Percentiles rank a stretch among this genome's conserved stretches.
These are phyloP conservation scores for Apogon hyalosoma DNA, from an alignment of 2,797 vertebrate genomes.

Conservation along the genomic window DNA sequence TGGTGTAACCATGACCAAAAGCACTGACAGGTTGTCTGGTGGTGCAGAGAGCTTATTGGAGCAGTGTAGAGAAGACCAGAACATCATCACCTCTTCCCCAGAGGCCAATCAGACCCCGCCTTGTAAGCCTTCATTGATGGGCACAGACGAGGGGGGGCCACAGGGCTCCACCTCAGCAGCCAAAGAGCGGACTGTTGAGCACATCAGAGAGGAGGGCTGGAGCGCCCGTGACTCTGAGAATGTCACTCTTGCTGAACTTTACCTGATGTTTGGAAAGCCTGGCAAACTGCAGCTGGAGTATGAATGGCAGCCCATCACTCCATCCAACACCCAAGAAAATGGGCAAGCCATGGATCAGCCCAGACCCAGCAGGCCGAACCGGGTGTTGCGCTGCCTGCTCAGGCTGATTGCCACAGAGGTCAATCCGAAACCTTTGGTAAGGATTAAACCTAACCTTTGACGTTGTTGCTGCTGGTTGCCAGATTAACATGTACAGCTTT, in stretches of 20 bases:
- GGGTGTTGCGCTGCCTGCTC: constrained; percentile 91
- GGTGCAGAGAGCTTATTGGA: constrained; percentile 78
- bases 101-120: constrained; percentile 62
- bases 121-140: constrained; percentile 31
- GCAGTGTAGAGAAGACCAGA: constrained; percentile 74
- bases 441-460: constrained; percentile 7
- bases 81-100: constrained; percentile 55
- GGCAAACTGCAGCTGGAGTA: constrained; percentile 97
- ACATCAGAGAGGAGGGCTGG: constrained; percentile 95
- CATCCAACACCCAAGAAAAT: constrained; percentile 59
- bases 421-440: constrained; percentile 93
- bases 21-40: constrained; percentile 57
- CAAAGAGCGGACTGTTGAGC: constrained; percentile 84
- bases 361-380: constrained; percentile 84
- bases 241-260: constrained; percentile 97
- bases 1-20: constrained; percentile 69
- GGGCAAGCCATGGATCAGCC: constrained; percentile 52
- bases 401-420: constrained; percentile 94
- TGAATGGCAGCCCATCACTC: constrained; percentile 88
- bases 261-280: constrained; percentile 99
- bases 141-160: constrained; percentile 59
- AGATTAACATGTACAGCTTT: neutral
- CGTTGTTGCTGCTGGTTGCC: neutral
- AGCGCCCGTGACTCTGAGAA: constrained; percentile 90
- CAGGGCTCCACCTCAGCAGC: constrained; percentile 66